Percentiles rank a stretch among this genome's conserved stretches.
Conservation (phyloP, 2,113 vertebrate genomes). For the Tragelaphus buxtoni region DNA sequence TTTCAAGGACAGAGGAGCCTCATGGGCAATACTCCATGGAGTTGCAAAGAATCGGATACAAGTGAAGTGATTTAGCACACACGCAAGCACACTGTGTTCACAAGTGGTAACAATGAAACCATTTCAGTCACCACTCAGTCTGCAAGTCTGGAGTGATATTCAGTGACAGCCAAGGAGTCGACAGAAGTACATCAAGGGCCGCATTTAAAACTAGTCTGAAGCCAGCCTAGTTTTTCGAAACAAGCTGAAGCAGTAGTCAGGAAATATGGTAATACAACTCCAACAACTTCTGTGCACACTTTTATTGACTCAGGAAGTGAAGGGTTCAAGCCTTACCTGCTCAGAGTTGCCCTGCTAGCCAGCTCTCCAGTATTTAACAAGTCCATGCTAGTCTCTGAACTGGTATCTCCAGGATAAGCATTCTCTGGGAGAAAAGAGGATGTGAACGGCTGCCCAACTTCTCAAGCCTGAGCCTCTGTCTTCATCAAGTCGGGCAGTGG, state of each 20-base stretch:
- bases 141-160: not conserved
- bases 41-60: not conserved
- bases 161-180: not conserved
- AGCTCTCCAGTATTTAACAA: not conserved
- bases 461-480: not conserved
- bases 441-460: not conserved
- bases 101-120: not conserved
- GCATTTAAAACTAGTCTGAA: not conserved
- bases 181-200: not conserved
- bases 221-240: constrained; percentile 16
- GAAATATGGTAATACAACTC: not conserved
- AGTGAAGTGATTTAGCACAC: not conserved
- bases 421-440: not conserved
- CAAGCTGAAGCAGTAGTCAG: not conserved
- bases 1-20: not conserved
- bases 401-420: not conserved
- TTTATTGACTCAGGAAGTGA: not conserved
- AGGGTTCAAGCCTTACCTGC: not conserved
- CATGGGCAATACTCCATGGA: not conserved
- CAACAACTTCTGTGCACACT: not conserved
- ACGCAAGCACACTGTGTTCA: not conserved
- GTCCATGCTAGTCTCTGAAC: not conserved
- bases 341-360: not conserved
- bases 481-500: not conserved
- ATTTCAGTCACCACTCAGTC: not conserved